Conservation (phyloP, 2,888 invertebrate genomes). For the Andrena flavipes region DNA sequence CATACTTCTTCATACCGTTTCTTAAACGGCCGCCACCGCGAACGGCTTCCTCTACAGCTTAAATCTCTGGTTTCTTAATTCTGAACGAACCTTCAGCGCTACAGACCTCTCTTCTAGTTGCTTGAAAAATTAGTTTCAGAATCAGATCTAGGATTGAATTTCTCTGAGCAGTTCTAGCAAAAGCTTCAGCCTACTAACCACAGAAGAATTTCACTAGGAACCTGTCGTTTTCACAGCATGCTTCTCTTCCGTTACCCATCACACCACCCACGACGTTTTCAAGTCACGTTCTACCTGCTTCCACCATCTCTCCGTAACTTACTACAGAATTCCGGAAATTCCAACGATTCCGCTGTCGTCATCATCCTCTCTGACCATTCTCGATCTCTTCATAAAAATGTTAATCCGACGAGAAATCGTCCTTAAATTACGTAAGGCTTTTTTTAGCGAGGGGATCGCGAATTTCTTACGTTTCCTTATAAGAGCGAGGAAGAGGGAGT, state of each 20-base stretch:
- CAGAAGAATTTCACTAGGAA: background rate
- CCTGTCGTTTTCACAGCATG: background rate
- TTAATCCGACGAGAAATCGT: background rate
- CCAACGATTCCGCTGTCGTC: slow-evolving; percentile 68
- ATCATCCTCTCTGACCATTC: slow-evolving; percentile 43
- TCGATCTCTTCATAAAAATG: slow-evolving; percentile 34
- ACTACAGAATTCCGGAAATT: slow-evolving; percentile 71
- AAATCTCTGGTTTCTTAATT: background rate
- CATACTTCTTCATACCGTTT: slow-evolving; percentile 50
- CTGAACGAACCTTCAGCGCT: too few species aligned
- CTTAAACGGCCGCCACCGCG: slow-evolving; percentile 30
- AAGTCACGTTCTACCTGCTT: slow-evolving; percentile 15
- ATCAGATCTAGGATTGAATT: too few species aligned
- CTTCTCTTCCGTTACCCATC: background rate
- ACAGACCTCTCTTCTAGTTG: too few species aligned
- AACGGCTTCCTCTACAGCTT: background rate
- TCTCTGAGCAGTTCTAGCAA: background rate
- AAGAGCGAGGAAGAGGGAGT: too few species aligned
- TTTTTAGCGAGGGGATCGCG: too few species aligned
- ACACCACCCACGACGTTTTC: slow-evolving; percentile 31
- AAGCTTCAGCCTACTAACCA: background rate
- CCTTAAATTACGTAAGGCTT: too few species aligned
- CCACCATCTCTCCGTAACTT: slow-evolving; percentile 21
- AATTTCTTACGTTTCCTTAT: too few species aligned
- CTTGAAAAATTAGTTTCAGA: too few species aligned